Evolutionary conservation across 2,797 vertebrate genomes (phyloP).

Genomic region (Natrix natrix): DNA sequence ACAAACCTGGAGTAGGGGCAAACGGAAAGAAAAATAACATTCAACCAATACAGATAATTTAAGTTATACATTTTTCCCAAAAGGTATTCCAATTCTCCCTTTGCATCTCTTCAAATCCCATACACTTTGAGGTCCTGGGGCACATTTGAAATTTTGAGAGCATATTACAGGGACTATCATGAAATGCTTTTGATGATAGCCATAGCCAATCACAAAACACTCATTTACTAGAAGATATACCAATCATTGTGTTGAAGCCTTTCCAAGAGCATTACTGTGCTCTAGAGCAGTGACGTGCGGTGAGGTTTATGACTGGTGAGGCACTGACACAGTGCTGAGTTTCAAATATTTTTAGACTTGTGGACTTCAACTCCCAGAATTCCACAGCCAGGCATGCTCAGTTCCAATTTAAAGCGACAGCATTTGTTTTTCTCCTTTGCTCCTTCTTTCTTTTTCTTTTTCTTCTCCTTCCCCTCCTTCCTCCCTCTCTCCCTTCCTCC

Average conservation of each 20-base stretch:
- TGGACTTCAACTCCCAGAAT: too few relatives aligned
- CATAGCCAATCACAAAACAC: background rate
- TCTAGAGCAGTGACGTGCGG: too few relatives aligned
- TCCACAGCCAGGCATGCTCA: too few relatives aligned
- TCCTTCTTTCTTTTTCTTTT: too few relatives aligned
- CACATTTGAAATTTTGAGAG: background rate
- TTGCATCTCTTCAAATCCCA: background rate
- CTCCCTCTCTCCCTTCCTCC: too few relatives aligned
- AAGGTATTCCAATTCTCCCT: background rate
- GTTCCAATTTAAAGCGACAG: too few relatives aligned
- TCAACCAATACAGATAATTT: background rate
- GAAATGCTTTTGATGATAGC: background rate
- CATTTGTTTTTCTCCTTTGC: too few relatives aligned
- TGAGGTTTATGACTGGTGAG: too few relatives aligned
- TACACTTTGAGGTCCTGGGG: background rate
- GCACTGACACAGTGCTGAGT: too few relatives aligned
- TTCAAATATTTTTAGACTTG: too few relatives aligned
- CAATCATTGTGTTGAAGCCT: background rate
- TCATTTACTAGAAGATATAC: background rate
- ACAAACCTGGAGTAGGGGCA: slow-evolving; percentile 78
- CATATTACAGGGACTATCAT: background rate
- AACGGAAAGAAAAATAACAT: background rate
- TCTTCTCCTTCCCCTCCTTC: too few relatives aligned
- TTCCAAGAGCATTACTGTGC: background rate
- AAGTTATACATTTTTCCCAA: background rate